Conservation (phyloP, 2,113 vertebrate genomes). For the Apeltes quadracus region DNA sequence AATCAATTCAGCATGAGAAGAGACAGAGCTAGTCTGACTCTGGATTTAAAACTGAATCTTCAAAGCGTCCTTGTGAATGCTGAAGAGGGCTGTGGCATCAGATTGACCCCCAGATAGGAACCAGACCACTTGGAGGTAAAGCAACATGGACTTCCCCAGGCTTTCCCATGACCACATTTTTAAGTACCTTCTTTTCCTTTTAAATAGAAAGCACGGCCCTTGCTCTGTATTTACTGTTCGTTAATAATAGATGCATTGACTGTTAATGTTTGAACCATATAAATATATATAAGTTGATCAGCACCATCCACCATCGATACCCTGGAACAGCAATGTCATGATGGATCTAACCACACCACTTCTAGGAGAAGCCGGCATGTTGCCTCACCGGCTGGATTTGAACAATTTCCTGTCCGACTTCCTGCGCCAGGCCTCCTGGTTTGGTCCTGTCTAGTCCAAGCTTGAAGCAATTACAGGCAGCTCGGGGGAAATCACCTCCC, state of each 20-base stretch:
- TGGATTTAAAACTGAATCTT: slow-evolving; percentile 68
- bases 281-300: not conserved
- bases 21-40: slow-evolving; percentile 38
- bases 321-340: not conserved
- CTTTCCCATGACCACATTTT: slow-evolving; percentile 9
- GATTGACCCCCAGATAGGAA: slow-evolving; percentile 61
- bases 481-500: slow-evolving; percentile 74
- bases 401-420: slow-evolving; percentile 77
- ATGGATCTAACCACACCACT: slow-evolving; percentile 12
- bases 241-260: not conserved
- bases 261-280: not conserved
- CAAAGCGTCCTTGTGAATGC: slow-evolving; percentile 44
- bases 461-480: slow-evolving; percentile 78
- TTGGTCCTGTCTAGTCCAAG: slow-evolving; percentile 68
- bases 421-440: slow-evolving; percentile 71
- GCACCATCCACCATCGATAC: not conserved
- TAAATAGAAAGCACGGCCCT: not conserved
- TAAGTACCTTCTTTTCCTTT: not conserved
- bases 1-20: slow-evolving; percentile 53
- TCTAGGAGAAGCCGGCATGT: slow-evolving; percentile 35
- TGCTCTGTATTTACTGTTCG: not conserved
- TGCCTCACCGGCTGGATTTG: slow-evolving; percentile 61
- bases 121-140: slow-evolving; percentile 54
- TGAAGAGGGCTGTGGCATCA: slow-evolving; percentile 40
- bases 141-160: slow-evolving; percentile 17